Evolutionary conservation across 2,888 invertebrate species (phyloP).

Genomic region (Rhingia campestris): DNA sequence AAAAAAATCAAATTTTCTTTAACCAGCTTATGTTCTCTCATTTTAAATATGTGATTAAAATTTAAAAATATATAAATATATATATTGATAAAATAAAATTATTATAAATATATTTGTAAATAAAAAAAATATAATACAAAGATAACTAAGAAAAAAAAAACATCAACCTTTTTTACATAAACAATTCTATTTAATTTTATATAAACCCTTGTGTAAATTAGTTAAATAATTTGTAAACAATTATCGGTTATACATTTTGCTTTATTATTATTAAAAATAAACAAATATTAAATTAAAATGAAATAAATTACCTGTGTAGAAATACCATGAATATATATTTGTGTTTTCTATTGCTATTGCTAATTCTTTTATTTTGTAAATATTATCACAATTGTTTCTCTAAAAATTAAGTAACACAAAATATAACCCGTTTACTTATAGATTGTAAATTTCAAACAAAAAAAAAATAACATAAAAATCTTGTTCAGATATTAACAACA

Average conservation of each 20-base stretch:
- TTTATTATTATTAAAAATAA: conserved; percentile 67
- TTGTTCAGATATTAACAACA: conserved; percentile 33
- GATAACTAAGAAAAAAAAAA: conserved; percentile 28
- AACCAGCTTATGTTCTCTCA: conserved; percentile 31
- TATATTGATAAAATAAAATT: conserved; percentile 32
- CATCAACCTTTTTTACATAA: conserved; percentile 38
- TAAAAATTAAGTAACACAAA: conserved; percentile 6
- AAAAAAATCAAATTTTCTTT: conserved; percentile 28
- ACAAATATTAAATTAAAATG: conserved; percentile 21
- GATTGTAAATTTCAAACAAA: conserved; percentile 23
- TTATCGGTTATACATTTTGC: conserved; percentile 61
- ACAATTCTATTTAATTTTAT: conserved; percentile 31
- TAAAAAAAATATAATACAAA: conserved; percentile 45
- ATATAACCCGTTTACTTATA: conserved; percentile 9
- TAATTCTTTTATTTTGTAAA: conserved; percentile 54
- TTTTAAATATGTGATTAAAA: conserved; percentile 66
- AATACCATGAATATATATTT: conserved; percentile 22
- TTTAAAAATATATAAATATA: conserved; percentile 33
- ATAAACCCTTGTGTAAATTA: conserved; percentile 52
- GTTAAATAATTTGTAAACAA: conserved; percentile 59
- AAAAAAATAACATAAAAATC: background rate
- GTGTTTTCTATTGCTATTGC: conserved; percentile 5
- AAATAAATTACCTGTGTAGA: conserved; percentile 30
- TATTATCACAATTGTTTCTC: conserved; percentile 39
- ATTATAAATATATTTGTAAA: conserved; percentile 48